Evolutionary conservation across 2,888 invertebrate genomes (phyloP).

Genomic region (Scotopteryx bipunctaria): DNA sequence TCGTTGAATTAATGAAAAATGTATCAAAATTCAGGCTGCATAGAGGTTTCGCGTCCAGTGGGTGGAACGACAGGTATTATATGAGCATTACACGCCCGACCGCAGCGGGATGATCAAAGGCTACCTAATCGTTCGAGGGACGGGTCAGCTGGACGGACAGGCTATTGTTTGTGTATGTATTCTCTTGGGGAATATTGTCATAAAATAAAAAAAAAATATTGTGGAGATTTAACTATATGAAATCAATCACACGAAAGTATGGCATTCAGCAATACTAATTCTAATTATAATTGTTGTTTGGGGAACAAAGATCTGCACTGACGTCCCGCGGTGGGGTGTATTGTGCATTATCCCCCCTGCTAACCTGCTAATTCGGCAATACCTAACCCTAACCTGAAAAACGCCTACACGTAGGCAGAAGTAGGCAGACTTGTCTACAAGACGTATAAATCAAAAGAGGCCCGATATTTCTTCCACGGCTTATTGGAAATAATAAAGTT

Average conservation of each 20-base stretch:
- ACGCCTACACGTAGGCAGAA: neutral
- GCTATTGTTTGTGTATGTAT: slow-evolving; percentile 22
- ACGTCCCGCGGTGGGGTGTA: too few relatives aligned
- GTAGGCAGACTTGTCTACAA: neutral
- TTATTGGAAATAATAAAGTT: slow-evolving; percentile 40
- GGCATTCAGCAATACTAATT: too few relatives aligned
- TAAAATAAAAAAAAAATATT: too few relatives aligned
- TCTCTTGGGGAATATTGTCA: too few relatives aligned
- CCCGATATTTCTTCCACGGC: slow-evolving; percentile 36
- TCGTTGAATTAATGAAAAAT: too few relatives aligned
- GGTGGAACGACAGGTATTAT: slow-evolving; percentile 17
- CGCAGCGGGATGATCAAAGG: slow-evolving; percentile 53
- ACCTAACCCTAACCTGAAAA: too few relatives aligned
- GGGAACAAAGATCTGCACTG: too few relatives aligned
- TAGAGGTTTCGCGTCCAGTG: neutral
- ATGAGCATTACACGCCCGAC: slow-evolving; percentile 43
- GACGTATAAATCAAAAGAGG: slow-evolving; percentile 32
- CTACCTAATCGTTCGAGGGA: slow-evolving; percentile 46
- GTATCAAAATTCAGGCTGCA: neutral
- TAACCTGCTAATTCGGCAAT: too few relatives aligned
- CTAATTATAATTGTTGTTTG: too few relatives aligned
- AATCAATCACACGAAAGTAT: too few relatives aligned
- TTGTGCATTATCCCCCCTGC: too few relatives aligned
- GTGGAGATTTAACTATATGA: too few relatives aligned
- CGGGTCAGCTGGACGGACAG: slow-evolving; percentile 19